Evolutionary conservation across 1,140 invertebrate genomes (phyloP), one percentile per base, ranked within the genome.

Genomic region (Drosophila burlai): DNA sequence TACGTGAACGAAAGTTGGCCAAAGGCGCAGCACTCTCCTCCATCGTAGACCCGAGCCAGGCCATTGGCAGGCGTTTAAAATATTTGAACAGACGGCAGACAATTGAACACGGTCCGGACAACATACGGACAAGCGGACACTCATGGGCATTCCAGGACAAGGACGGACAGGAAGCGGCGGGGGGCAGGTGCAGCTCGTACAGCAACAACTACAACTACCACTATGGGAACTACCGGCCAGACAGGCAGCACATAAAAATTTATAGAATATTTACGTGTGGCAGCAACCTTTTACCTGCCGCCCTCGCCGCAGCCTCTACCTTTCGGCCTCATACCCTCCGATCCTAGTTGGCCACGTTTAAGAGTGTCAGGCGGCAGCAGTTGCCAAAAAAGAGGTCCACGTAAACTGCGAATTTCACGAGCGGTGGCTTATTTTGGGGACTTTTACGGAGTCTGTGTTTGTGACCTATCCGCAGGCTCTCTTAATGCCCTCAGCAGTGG

Each of bases 41-140:
- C 54, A 21, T 26, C 29, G 29, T 52, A 52, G 49, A 52, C 50
- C n/a, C 40, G 15, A 36, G n/a, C 45, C 31, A n/a, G 42, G 24
- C n/a, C 68, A 73, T 73, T 73, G 71, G 71, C 68, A 74, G 67
- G 68, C 71, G 71, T 74, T 74, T 74, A 73, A 74, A 73, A 74
- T 74, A 74, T 74, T 74, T 74, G 68, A 74, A 73, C 71, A 73
- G 71, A 73, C 67, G 71, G 54, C 67, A 73, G 68, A 73, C 71
- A 73, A 74, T 74, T 73, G 71, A 74, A 74, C 68, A 73, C 31
- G 54, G 71, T 7, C 55, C 54, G 57, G 45, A 61, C 69, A 71
- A 61, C 67, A 50, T 18, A 52, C 67, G 69, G 55, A 73, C 67
- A 72, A 11, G 40, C 66, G 52, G 43, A 72, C 66, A 68, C 11